Conservation (phyloP, 2,797 vertebrate species). For the Hybognathus amarus region DNA sequence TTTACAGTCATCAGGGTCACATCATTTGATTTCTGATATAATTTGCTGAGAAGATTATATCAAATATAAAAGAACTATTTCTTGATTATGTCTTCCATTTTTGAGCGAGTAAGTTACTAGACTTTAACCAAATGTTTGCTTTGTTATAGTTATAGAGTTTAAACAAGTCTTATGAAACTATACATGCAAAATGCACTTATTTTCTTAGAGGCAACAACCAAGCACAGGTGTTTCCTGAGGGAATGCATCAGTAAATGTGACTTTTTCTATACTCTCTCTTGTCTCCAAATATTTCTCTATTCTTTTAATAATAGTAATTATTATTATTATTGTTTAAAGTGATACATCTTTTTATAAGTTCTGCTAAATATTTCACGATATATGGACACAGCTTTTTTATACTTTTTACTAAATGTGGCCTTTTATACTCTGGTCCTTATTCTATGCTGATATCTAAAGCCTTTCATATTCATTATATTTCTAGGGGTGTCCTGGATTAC, state of each 20-base stretch:
- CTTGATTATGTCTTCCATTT: not conserved
- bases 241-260: not conserved
- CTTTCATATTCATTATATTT: not conserved
- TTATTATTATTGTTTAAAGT: not conserved
- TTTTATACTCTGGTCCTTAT: not conserved
- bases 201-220: not conserved
- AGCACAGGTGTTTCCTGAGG: constrained; percentile 12
- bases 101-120: not conserved
- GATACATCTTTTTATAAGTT: not conserved
- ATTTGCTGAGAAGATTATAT: not conserved
- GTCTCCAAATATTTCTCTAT: no score
- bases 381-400: not conserved
- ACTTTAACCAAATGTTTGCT: not conserved
- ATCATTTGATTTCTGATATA: not conserved
- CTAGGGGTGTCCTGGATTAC: not conserved
- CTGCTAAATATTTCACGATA: no score
- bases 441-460: not conserved
- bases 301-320: not conserved
- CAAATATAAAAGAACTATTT: not conserved
- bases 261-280: not conserved
- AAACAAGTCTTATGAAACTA: not conserved
- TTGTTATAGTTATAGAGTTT: not conserved
- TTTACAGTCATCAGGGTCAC: not conserved
- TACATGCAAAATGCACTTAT: not conserved
- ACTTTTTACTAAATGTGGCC: not conserved